Evolutionary conservation across 2,888 invertebrate species (phyloP).

Genomic region (Monoplex corrugatus): DNA sequence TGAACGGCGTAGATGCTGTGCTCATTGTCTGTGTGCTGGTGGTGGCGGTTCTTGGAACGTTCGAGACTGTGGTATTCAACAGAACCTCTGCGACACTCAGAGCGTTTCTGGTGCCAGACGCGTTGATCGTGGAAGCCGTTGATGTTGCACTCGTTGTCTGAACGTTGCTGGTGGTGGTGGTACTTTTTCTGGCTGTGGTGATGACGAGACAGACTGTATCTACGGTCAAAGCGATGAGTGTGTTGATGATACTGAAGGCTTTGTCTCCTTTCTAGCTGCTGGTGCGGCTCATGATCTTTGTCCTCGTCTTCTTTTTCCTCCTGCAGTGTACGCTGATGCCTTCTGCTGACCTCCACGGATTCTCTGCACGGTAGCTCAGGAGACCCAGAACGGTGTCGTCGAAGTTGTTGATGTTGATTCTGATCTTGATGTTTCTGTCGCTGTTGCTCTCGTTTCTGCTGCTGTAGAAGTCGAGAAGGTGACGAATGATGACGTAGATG

Average conservation of each 20-base stretch:
- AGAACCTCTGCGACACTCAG: not conserved
- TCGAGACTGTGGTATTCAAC: not conserved
- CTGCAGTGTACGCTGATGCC: not conserved
- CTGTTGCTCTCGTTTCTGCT: not conserved
- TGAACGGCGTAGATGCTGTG: not conserved
- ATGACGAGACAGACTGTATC: not conserved
- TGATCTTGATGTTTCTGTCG: not conserved
- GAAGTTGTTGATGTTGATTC: not conserved
- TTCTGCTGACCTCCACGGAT: not conserved
- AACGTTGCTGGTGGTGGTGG: not conserved
- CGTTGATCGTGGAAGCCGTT: not conserved
- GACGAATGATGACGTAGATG: not conserved
- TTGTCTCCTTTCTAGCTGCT: not conserved
- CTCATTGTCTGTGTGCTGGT: too few relatives aligned
- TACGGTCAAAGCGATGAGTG: not conserved
- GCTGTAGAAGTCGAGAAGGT: not conserved
- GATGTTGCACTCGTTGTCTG: not conserved
- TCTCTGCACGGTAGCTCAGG: not conserved
- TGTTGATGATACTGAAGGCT: not conserved
- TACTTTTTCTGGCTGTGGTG: not conserved
- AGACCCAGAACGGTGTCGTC: constrained; percentile 3
- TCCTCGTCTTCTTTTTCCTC: not conserved
- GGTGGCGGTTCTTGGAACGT: not conserved
- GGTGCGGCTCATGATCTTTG: not conserved
- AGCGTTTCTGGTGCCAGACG: not conserved